phyloP scores from a whole-genome alignment of 1,140 invertebrate genomes.

The Cyphomyrmex costatus region DNA sequence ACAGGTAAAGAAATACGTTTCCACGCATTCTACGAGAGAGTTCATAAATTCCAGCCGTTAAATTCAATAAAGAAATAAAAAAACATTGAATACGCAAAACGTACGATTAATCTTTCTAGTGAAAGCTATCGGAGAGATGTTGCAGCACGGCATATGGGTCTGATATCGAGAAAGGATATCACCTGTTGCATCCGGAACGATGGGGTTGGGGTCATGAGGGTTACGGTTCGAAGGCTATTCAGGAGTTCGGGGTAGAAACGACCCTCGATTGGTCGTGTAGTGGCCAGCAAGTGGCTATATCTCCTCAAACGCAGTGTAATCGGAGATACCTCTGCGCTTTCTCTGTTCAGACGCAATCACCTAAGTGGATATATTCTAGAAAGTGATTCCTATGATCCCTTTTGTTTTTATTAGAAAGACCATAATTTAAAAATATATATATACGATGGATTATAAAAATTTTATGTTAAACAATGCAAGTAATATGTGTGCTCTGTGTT shows the following conservation, averaged over 20 bases:
- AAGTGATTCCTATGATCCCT: neutral
- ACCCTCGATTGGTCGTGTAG: constrained; percentile 83
- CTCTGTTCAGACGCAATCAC: constrained; percentile 42
- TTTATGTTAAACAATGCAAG: neutral
- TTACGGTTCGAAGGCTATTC: constrained; percentile 85
- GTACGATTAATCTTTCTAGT: constrained; percentile 49
- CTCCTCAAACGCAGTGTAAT: constrained; percentile 79
- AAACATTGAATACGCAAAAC: constrained; percentile 46
- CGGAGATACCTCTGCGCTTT: constrained; percentile 68
- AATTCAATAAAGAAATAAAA: constrained; percentile 39
- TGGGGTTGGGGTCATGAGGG: constrained; percentile 84
- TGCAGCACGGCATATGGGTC: constrained; percentile 80
- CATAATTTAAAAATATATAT: neutral
- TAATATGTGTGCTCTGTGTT: neutral
- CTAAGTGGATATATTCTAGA: constrained; percentile 23
- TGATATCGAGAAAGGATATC: constrained; percentile 86
- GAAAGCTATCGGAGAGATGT: constrained; percentile 78
- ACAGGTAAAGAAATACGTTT: neutral
- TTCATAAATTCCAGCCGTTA: neutral
- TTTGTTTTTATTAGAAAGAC: neutral
- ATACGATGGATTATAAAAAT: neutral
- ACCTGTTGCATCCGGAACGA: constrained; percentile 86
- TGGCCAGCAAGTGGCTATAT: constrained; percentile 82
- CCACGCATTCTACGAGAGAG: neutral
- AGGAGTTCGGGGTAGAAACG: constrained; percentile 83